Evolutionary conservation across 1,140 invertebrate genomes (phyloP).

Genomic region (Penaeus japonicus): DNA sequence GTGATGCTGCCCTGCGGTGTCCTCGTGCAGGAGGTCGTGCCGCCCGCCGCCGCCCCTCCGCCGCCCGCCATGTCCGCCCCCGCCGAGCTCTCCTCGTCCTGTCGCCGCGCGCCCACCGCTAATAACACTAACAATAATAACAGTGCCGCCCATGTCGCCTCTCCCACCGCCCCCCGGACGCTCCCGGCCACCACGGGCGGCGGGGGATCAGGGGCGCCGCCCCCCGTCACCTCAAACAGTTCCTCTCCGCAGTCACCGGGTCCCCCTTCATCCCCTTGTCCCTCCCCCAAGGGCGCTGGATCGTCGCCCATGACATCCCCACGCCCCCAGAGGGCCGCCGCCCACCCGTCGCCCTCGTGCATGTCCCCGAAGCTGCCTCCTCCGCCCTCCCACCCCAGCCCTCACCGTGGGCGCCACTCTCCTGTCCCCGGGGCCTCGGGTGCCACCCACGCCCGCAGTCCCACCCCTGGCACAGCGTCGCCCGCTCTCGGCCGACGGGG

Average conservation of each 20-base stretch:
- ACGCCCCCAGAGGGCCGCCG: background rate
- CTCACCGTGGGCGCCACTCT: background rate
- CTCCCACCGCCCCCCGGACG: background rate
- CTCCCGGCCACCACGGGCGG: background rate
- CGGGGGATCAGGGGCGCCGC: slow-evolving; percentile 15
- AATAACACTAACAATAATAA: background rate
- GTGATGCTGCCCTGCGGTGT: background rate
- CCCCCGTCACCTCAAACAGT: slow-evolving; percentile 1
- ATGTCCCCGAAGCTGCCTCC: slow-evolving; percentile 25
- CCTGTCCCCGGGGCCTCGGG: background rate
- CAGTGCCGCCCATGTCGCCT: background rate
- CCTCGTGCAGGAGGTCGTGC: background rate
- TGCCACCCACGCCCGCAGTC: no score
- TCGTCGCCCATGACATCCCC: slow-evolving; percentile 8
- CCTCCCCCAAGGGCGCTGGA: background rate
- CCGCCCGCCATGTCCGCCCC: background rate
- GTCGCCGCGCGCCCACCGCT: background rate
- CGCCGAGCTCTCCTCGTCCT: background rate
- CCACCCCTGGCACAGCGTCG: no score
- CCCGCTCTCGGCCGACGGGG: slow-evolving; percentile 7
- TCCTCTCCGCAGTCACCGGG: slow-evolving; percentile 13
- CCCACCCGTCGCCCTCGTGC: background rate
- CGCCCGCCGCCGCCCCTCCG: background rate
- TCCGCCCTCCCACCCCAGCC: slow-evolving; percentile 25
- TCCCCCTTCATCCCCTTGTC: background rate